These are phyloP conservation scores for Chironomus tepperi DNA, from an alignment of 1,140 invertebrate species.

Conservation along the genomic window DNA sequence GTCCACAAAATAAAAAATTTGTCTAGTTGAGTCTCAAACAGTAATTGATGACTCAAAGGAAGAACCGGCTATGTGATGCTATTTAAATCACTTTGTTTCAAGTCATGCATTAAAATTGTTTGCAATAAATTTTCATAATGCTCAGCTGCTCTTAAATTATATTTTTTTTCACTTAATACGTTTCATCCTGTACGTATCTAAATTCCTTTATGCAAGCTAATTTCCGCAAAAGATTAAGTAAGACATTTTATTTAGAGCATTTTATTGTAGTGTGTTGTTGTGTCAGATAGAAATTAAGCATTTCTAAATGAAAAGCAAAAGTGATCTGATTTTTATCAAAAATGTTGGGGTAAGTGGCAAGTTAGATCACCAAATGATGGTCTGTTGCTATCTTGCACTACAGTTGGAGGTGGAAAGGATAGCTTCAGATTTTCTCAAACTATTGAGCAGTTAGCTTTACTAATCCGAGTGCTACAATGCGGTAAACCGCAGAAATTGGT, in stretches of 20 bases:
- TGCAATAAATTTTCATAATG: not conserved
- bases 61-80: not conserved
- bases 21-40: not conserved
- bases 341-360: too few species aligned
- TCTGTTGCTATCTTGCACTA: too few species aligned
- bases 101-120: not conserved
- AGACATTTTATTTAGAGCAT: not conserved
- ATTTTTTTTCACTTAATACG: not conserved
- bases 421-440: too few species aligned
- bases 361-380: too few species aligned
- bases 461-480: too few species aligned
- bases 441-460: too few species aligned
- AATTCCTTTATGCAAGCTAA: not conserved
- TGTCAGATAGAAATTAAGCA: too few species aligned
- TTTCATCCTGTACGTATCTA: not conserved
- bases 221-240: not conserved
- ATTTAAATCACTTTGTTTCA: constrained; percentile 15
- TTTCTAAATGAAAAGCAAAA: too few species aligned
- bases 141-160: not conserved
- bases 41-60: not conserved
- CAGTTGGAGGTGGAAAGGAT: too few species aligned
- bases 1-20: not conserved
- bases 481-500: too few species aligned
- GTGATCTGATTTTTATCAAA: too few species aligned
- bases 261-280: not conserved